Conservation (phyloP, 1,140 invertebrate species). For the Eupristina koningsbergeri region DNA sequence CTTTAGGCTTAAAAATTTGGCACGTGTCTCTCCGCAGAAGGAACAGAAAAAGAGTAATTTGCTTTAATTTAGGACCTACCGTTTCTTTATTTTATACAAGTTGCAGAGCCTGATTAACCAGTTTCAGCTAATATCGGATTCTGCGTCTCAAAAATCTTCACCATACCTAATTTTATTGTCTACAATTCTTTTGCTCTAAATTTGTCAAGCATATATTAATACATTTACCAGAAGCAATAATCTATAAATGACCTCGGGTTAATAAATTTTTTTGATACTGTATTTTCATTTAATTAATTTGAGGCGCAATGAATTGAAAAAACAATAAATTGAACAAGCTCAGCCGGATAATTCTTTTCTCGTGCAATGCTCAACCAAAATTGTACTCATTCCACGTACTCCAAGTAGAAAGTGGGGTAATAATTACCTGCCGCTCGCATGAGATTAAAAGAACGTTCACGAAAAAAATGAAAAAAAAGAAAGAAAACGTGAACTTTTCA, state of each 20-base stretch:
- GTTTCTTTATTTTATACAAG: conserved; percentile 11
- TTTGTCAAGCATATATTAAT: too few species aligned
- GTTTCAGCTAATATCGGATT: not conserved
- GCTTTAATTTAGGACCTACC: not conserved
- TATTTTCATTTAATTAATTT: too few species aligned
- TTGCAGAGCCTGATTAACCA: not conserved
- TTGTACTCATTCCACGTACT: too few species aligned
- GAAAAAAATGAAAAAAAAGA: not conserved
- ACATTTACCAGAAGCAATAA: too few species aligned
- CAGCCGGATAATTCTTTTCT: not conserved
- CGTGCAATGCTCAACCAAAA: too few species aligned
- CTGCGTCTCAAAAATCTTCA: too few species aligned
- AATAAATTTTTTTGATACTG: too few species aligned
- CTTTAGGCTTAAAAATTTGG: not conserved
- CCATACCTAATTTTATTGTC: too few species aligned
- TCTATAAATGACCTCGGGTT: too few species aligned
- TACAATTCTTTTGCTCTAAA: too few species aligned
- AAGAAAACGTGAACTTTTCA: not conserved
- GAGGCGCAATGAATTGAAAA: too few species aligned
- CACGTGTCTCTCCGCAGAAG: not conserved
- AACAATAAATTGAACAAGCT: not conserved
- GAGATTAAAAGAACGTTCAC: not conserved
- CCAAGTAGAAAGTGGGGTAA: not conserved
- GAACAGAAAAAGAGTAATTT: not conserved
- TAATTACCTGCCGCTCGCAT: not conserved